These are phyloP conservation scores for Notiomystis cincta DNA, from an alignment of 2,113 vertebrate species.

Conservation along the genomic window DNA sequence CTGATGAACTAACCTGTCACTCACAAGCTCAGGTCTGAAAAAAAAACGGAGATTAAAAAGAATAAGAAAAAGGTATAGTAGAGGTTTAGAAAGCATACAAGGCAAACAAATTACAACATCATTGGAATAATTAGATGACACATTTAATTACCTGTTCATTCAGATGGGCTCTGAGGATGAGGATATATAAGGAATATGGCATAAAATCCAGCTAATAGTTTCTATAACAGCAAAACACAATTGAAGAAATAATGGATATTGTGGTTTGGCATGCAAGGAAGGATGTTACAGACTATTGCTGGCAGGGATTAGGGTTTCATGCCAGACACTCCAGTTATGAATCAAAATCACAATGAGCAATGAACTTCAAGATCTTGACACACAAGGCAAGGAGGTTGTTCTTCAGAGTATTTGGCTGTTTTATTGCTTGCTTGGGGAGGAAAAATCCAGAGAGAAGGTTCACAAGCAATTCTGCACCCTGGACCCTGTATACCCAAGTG, in stretches of 20 bases:
- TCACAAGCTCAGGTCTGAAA: slow-evolving; percentile 66
- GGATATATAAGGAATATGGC: neutral
- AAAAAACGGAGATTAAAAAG: neutral
- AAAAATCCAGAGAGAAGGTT: slow-evolving; percentile 48
- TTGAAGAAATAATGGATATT: neutral
- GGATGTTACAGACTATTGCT: slow-evolving; percentile 20
- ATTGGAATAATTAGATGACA: neutral
- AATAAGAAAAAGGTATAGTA: neutral
- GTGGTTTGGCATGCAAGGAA: neutral
- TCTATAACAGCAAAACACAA: neutral
- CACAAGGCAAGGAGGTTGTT: slow-evolving; percentile 37
- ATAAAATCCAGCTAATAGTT: neutral
- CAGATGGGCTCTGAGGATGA: neutral
- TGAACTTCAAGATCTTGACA: slow-evolving; percentile 64
- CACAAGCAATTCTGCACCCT: neutral
- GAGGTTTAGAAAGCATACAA: neutral
- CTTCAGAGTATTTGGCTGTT: slow-evolving; percentile 51
- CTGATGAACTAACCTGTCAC: slow-evolving; percentile 79
- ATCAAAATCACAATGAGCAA: slow-evolving; percentile 66
- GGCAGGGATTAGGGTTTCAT: slow-evolving; percentile 48
- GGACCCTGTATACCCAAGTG: neutral
- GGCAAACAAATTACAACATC: neutral
- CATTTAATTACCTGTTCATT: neutral
- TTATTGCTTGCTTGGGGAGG: slow-evolving; percentile 68
- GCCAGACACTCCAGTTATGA: slow-evolving; percentile 62